Evolutionary conservation across 1,140 invertebrate genomes (phyloP).

Genomic region (Pomacea maculata): DNA sequence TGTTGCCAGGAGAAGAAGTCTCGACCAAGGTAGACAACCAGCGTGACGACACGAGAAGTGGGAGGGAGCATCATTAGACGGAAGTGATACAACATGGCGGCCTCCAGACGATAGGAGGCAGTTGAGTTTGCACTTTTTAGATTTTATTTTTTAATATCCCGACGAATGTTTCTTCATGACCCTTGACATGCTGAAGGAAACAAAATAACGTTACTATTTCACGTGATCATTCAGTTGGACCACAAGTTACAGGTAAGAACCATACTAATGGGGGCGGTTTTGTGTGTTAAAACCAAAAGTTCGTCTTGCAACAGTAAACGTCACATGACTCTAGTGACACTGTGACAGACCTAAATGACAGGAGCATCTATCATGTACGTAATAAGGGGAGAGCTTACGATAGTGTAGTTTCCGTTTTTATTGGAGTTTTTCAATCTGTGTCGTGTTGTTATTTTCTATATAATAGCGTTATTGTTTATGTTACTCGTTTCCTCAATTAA

Average conservation of each 20-base stretch:
- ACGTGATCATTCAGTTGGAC: not conserved
- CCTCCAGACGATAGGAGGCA: constrained; percentile 7
- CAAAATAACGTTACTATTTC: not conserved
- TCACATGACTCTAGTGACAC: constrained; percentile 14
- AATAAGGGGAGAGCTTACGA: not conserved
- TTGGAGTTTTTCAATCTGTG: not conserved
- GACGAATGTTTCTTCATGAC: not conserved
- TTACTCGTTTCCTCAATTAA: not conserved
- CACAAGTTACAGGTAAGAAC: not conserved
- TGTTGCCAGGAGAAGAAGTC: constrained; percentile 24
- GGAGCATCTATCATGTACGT: not conserved
- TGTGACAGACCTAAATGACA: not conserved
- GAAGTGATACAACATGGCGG: constrained; percentile 27
- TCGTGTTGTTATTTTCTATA: not conserved
- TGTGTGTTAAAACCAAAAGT: constrained; percentile 17
- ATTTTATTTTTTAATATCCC: too few relatives aligned
- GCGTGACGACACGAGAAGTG: constrained; percentile 14
- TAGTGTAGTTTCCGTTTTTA: not conserved
- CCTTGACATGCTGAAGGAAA: not conserved
- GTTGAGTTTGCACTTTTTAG: not conserved
- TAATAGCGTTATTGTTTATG: not conserved
- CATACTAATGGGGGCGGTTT: not conserved
- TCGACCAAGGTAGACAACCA: not conserved
- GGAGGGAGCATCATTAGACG: constrained; percentile 21
- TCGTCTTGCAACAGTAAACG: not conserved